These are phyloP conservation scores for Buathra laborator DNA, from an alignment of 2,888 invertebrate genomes.

Conservation along the genomic window DNA sequence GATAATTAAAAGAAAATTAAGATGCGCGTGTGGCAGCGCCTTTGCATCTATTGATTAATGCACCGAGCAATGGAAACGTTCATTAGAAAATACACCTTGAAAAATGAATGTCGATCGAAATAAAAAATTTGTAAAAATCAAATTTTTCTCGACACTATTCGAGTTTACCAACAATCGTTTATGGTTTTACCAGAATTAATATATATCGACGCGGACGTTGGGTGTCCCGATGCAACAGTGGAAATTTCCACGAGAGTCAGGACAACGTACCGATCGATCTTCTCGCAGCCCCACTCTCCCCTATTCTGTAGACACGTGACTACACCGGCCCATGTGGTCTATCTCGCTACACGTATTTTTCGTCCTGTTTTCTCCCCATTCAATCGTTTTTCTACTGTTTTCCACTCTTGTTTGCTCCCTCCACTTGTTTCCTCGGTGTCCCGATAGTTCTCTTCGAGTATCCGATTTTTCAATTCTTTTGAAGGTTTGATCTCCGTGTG, in stretches of 20 bases:
- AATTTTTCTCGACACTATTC: too few relatives aligned
- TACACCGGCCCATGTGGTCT: constrained; percentile 49
- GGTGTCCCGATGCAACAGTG: constrained; percentile 62
- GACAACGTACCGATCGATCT: constrained; percentile 77
- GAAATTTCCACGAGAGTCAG: constrained; percentile 77
- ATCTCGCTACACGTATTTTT: constrained; percentile 11
- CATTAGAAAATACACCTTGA: too few relatives aligned
- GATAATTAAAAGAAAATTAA: constrained; percentile 43
- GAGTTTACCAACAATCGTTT: too few relatives aligned
- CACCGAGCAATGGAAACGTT: too few relatives aligned
- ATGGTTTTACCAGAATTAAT: too few relatives aligned
- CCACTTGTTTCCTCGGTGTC: not conserved
- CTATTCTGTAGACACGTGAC: constrained; percentile 56
- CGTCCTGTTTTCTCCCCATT: not conserved
- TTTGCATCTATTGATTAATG: constrained; percentile 9
- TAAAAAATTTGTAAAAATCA: too few relatives aligned
- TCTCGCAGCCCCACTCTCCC: constrained; percentile 46
- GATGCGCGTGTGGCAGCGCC: not conserved
- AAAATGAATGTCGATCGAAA: too few relatives aligned
- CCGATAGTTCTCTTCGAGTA: not conserved
- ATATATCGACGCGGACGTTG: not conserved
- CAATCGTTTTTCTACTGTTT: not conserved
- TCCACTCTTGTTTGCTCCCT: not conserved
- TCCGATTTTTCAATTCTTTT: too few relatives aligned
- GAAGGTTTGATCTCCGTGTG: too few relatives aligned